A percentile compares a stretch with the other conserved stretches of the same genome.
These are phyloP conservation scores for Forbesichthys agassizii DNA, from an alignment of 2,113 vertebrate species.

Conservation along the genomic window DNA sequence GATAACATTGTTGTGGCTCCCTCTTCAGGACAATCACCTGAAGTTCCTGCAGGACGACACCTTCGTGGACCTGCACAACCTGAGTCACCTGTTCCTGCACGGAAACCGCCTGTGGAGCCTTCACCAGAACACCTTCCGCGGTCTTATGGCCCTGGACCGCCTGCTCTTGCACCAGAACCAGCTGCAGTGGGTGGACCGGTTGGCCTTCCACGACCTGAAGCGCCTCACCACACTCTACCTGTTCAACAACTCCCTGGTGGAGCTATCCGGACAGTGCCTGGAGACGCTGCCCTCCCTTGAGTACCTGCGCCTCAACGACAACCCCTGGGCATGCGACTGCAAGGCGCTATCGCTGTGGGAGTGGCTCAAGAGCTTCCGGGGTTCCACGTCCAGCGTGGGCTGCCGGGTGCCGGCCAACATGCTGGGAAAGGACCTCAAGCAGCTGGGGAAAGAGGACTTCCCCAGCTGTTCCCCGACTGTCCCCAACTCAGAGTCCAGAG, in stretches of 20 bases:
- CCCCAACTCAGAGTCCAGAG: conserved; percentile 83
- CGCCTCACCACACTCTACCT: conserved; percentile 94
- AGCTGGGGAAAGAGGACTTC: conserved; percentile 84
- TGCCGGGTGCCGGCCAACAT: conserved; percentile 80
- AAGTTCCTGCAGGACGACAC: conserved; percentile 95
- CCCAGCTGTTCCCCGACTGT: conserved; percentile 81
- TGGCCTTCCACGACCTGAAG: conserved; percentile 93
- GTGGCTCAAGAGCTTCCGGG: conserved; percentile 91
- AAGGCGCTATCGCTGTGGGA: conserved; percentile 93
- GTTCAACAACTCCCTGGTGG: conserved; percentile 94
- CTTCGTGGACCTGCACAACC: conserved; percentile 95
- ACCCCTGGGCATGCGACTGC: conserved; percentile 95
- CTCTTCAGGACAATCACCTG: conserved; percentile 87
- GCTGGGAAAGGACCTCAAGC: conserved; percentile 88
- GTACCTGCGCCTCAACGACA: conserved; percentile 96
- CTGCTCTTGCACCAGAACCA: conserved; percentile 95
- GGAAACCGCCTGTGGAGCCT: conserved; percentile 96
- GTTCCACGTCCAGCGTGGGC: conserved; percentile 88
- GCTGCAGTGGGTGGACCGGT: conserved; percentile 90
- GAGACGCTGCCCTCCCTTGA: conserved; percentile 87
- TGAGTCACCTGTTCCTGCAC: conserved; percentile 97
- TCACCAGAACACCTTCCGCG: conserved; percentile 92
- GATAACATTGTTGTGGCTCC: conserved; percentile 11
- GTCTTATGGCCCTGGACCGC: conserved; percentile 90
- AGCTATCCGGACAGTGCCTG: conserved; percentile 90